Evolutionary conservation across 2,888 invertebrate genomes (phyloP), one percentile per base, ranked within the genome.

Genomic region (Caenorhabditis sp.): DNA sequence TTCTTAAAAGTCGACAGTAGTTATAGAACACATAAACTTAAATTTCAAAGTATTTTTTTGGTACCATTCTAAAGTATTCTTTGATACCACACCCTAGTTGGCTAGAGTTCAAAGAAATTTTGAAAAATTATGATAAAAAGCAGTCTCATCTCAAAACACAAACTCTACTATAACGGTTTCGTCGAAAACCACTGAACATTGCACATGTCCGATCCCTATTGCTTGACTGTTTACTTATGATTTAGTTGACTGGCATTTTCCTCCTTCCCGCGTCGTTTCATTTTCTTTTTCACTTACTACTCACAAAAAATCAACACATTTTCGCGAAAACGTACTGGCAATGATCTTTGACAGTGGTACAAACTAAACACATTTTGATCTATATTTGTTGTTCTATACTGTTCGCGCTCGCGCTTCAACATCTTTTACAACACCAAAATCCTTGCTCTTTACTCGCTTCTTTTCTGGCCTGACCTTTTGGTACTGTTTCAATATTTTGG

Each of bases 221-320:
- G 59, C 68, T 77, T 77, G 77, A 77, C 69, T 77, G 44, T 77
- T 77, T 69, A 77, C 77, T 77, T 69, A 77, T 77, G 69, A 77
- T 61, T 77, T 69, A 77, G 77, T 70, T 68, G 58, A 41, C 76
- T 76, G 68, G 61, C 59, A 73, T 49, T 76, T 63, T 64, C n/a
- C n/a, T 22, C 35, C 49, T 35, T 44, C 28, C 38, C 12, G 38
- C 38, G 38, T n/a, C 47, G 6, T n/a, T n/a, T n/a, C n/a, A n/a
- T n/a, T n/a, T n/a, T n/a, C n/a, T 38, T 38, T 38, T 38, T 51
- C 3, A 24, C 51, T 38, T 56, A 44, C 49, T 44, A 49, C 31
- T 41, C 41, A 10, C 56, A 59, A 63, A 69, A 77, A 77, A 69
- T 54, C 68, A 77, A 69, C 76, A 69, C 61, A 12, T 58, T 31